Percentiles rank a stretch among this genome's conserved stretches.
These are phyloP conservation scores for Erannis defoliaria DNA, from an alignment of 2,888 invertebrate genomes.

Conservation along the genomic window DNA sequence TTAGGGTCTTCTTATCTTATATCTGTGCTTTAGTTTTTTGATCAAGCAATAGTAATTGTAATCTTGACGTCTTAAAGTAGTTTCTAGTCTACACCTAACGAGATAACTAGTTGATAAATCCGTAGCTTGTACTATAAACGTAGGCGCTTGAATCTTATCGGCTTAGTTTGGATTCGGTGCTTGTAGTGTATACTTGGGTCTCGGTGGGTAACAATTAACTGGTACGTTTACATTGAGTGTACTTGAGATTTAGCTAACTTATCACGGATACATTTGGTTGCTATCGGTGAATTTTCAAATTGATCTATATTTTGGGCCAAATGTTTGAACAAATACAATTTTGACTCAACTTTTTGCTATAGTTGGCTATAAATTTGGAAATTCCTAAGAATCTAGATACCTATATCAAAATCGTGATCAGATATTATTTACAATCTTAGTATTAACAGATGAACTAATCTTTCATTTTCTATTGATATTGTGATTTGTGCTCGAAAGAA, in stretches of 20 bases:
- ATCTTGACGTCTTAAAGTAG: slow-evolving; percentile 27
- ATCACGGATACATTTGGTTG: background rate
- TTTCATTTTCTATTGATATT: no score
- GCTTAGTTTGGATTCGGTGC: slow-evolving; percentile 14
- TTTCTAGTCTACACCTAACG: slow-evolving; percentile 11
- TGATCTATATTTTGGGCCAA: no score
- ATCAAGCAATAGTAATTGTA: slow-evolving; percentile 4
- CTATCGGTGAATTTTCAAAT: background rate
- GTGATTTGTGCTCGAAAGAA: no score
- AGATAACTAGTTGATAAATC: slow-evolving; percentile 19
- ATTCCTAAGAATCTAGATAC: no score
- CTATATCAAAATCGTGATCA: no score
- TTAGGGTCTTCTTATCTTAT: background rate
- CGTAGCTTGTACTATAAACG: slow-evolving; percentile 8
- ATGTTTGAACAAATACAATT: no score
- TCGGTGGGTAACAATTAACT: slow-evolving; percentile 5
- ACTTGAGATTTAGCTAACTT: no score
- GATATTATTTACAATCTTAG: no score
- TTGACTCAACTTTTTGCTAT: no score
- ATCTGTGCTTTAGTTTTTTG: slow-evolving; percentile 1
- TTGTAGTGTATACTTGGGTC: slow-evolving; percentile 3
- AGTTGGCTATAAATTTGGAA: no score
- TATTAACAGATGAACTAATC: no score
- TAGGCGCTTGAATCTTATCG: slow-evolving; percentile 14
- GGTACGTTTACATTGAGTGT: background rate